Base-by-base conservation (phyloP, 2,888 invertebrate genomes). In the Luperina nickerlii region DNA sequence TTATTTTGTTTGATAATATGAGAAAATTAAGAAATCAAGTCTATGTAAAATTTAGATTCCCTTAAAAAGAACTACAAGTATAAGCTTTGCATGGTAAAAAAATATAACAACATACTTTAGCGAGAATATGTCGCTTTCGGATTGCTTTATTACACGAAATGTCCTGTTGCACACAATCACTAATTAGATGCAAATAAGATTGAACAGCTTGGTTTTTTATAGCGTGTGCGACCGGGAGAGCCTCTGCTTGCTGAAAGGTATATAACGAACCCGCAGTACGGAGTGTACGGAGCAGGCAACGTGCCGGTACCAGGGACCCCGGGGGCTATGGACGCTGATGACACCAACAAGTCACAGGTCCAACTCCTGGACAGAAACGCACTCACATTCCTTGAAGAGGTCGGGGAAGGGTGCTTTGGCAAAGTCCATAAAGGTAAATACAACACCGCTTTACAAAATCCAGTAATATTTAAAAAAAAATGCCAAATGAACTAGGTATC, bases 371-470 rank as follows among this genome's bases (percentile, higher is more conserved):
- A 97, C 72, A 96, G 98, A 73, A 98, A 98, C 82, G 97, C 97
- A 5, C 97, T 99, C 45, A 97, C 97, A 20, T 98, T 98, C 93
- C 94, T 98, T 8, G 97, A 98, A 90, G 98, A 98, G 91, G 98
- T 99, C 74, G 99, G 99, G 4, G 98, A 99, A 93, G 99, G 99
- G 1, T 98, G 98, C 91, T 99, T 98, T 91, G 99, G 99, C 54
- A 98, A 98, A 96, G 99, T 99, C 68, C 98, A 98, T 92, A 98
- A 98, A 98, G 99, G 99, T 98, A 82, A 79, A 57, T 24, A 51
- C 27, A 13, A 48, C 15, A 42, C 0, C 11, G 0, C 15, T 54
- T 20, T 65, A 57, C 20, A 71, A 65, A 57, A 11, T 42, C 15
- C 7, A 32, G 4, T 13, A n/a, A 15, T 1, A 67, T 66, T 20